A percentile compares a stretch with the other conserved stretches of the same genome.
phyloP scores from a whole-genome alignment of 1,140 invertebrate genomes.

The Bombus terrestris region DNA sequence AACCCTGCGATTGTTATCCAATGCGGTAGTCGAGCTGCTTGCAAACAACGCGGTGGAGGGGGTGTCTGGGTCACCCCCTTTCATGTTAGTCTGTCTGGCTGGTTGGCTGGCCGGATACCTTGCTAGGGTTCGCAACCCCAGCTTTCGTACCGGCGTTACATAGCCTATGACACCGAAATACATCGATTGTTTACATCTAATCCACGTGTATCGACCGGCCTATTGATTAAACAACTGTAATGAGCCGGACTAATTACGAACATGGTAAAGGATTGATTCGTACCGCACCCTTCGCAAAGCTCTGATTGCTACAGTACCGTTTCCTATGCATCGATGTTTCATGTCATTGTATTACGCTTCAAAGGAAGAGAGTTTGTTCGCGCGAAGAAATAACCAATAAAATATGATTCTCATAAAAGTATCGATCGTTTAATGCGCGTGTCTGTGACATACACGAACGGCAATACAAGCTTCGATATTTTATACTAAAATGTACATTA shows the following conservation, averaged over 20 bases:
- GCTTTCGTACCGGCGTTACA: slow-evolving; percentile 35
- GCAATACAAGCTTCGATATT: too few species aligned
- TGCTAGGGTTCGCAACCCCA: slow-evolving; percentile 77
- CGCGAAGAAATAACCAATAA: not conserved
- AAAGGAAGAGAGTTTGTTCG: not conserved
- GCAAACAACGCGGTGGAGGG: slow-evolving; percentile 72
- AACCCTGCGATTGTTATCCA: slow-evolving; percentile 56
- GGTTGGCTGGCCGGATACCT: slow-evolving; percentile 72
- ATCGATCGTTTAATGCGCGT: not conserved
- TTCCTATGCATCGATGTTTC: too few species aligned
- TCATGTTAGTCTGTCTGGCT: slow-evolving; percentile 75
- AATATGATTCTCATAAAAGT: not conserved
- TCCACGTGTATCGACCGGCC: slow-evolving; percentile 27
- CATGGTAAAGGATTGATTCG: not conserved
- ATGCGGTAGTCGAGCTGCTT: slow-evolving; percentile 64
- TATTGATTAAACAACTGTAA: slow-evolving; percentile 50
- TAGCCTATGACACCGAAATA: slow-evolving; percentile 61
- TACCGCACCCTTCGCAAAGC: too few species aligned
- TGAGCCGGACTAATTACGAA: slow-evolving; percentile 10
- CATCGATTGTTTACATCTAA: slow-evolving; percentile 63
- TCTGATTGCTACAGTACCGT: too few species aligned
- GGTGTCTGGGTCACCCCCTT: slow-evolving; percentile 81
- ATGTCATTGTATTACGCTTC: too few species aligned
- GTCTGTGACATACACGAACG: not conserved
- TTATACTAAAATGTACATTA: too few species aligned